These are phyloP conservation scores for Pipistrellus kuhlii DNA, from an alignment of 2,797 vertebrate genomes.

Conservation along the genomic window DNA sequence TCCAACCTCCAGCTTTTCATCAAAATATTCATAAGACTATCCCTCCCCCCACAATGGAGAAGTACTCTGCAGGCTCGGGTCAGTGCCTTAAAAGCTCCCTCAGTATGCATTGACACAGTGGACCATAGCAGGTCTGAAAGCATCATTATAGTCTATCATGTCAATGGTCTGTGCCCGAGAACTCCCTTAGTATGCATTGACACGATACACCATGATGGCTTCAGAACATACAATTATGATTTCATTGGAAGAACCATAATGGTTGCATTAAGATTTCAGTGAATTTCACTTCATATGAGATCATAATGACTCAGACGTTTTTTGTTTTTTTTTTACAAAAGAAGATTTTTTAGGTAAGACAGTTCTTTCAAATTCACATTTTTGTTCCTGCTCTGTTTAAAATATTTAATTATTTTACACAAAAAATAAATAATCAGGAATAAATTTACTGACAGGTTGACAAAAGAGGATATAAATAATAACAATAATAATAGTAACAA, in stretches of 20 bases:
- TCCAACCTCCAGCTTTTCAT: constrained; percentile 78
- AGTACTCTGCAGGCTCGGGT: constrained; percentile 75
- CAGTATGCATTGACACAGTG: constrained; percentile 78
- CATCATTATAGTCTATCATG: constrained; percentile 78
- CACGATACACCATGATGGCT: constrained; percentile 70
- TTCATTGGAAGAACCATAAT: constrained; percentile 79
- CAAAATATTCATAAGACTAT: constrained; percentile 79
- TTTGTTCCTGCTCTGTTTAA: background rate
- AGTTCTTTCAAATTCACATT: constrained; percentile 61
- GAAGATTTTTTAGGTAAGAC: background rate
- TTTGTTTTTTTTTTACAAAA: constrained; percentile 31
- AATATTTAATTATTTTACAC: background rate
- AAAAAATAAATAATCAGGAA: constrained; percentile 28
- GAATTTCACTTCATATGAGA: constrained; percentile 76
- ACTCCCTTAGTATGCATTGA: constrained; percentile 83
- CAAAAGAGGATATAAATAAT: constrained; percentile 32
- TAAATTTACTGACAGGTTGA: background rate
- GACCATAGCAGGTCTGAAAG: constrained; percentile 81
- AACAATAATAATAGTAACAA: background rate
- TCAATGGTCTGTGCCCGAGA: constrained; percentile 82
- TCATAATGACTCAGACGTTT: constrained; percentile 73
- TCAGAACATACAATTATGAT: constrained; percentile 75
- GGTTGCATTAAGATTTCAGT: constrained; percentile 80
- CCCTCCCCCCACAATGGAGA: constrained; percentile 62
- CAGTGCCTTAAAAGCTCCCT: constrained; percentile 84